These are phyloP conservation scores for Strongylocentrotus purpuratus DNA, from an alignment of 35 echinoderm and acorn worm genomes.

Conservation along the genomic window DNA sequence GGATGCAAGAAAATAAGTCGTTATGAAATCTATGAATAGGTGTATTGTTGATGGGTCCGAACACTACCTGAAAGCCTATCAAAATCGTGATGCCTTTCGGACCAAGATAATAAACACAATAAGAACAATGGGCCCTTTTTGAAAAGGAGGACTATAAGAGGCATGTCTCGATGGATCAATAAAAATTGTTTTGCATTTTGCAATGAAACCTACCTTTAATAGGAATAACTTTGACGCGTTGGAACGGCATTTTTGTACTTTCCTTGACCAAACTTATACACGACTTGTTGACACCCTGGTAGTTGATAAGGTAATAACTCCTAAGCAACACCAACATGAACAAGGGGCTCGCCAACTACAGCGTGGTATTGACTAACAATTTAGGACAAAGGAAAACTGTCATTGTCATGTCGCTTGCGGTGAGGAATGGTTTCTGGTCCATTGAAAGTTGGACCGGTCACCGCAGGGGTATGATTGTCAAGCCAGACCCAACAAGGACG, in stretches of 20 bases:
- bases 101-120: no score
- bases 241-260: background rate
- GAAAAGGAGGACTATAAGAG: no score
- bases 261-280: background rate
- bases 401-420: background rate
- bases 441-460: background rate
- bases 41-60: no score
- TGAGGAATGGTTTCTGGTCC: background rate
- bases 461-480: background rate
- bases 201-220: background rate
- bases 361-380: background rate
- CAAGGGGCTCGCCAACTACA: background rate
- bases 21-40: no score
- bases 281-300: background rate
- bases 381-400: background rate
- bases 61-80: no score
- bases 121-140: no score
- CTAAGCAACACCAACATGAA: conserved; percentile 2
- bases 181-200: background rate
- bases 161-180: no score
- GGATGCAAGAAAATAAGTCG: background rate
- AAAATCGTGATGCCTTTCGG: no score
- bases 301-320: conserved; percentile 2
- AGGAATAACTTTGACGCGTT: background rate
- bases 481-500: background rate